Evolutionary conservation across 2,888 invertebrate species (phyloP), one percentile per base, ranked within the genome.

Genomic region (Micoletzkya japonica): DNA sequence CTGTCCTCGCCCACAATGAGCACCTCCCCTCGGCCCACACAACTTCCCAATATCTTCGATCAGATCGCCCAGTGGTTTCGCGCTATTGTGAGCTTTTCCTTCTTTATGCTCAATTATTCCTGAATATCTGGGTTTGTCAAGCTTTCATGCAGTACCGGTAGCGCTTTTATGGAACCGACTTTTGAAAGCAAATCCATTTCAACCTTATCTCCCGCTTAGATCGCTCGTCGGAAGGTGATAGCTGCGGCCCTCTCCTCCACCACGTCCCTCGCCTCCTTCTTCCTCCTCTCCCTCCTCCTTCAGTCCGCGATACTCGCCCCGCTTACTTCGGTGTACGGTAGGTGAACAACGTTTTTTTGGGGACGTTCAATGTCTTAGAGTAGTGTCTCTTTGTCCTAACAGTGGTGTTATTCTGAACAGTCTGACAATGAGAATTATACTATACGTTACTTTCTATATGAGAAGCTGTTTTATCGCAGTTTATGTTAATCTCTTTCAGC

Each of bases 31-130:
- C 30, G 32, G 7, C 61, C 60, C 1, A 24, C 37, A 44, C n/a
- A 49, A 20, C 44, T 61, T 17, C 61, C 61, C 20, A 72, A 70
- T 34, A 74, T 75, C 64, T 74, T 74, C 60, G 75, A 75, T 69
- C 75, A 73, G 50, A 74, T 75, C n/a, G 70, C 67, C n/a, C 50
- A 70, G 2, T 75, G 75, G 75, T 75, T 75, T 37, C 58, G 68
- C 2, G 54, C 44, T 0, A 70, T 73, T 61, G 71, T 75, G 10
- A 64, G 60, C 10, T 39, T 30, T n/a, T 28, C 26, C 1, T 54
- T 36, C n/a, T 7, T 57, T 14, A 30, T 37, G 6, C 34, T 3
- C 28, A 57, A 67, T 10, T 17, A 17, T 39, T 39, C 7, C 17
- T 39, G 17, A 17, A 17, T 39, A 39, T 39, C 10, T 10, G 10